Evolutionary conservation across 2,113 vertebrate species (phyloP).

Genomic region (Dasyprocta punctata): DNA sequence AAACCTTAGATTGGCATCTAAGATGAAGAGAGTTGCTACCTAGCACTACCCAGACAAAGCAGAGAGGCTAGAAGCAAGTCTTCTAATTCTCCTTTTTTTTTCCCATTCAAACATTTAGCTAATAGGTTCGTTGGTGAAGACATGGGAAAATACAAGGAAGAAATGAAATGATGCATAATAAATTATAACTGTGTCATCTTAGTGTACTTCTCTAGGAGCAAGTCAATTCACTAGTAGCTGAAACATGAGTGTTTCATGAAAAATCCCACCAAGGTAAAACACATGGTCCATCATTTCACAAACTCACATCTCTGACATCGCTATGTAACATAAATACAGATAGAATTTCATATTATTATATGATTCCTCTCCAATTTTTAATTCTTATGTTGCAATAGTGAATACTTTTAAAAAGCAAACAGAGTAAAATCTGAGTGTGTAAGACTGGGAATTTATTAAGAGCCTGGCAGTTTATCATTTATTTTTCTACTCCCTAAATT

Average conservation of each 20-base stretch:
- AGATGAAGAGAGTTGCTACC: not conserved
- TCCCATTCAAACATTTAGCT: slow-evolving; percentile 24
- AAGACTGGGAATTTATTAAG: not conserved
- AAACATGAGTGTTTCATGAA: not conserved
- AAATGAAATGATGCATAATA: slow-evolving; percentile 10
- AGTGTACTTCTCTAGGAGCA: not conserved
- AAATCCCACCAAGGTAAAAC: not conserved
- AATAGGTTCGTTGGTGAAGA: not conserved
- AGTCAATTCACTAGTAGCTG: not conserved
- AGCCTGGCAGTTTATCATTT: too few species aligned
- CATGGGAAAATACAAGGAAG: not conserved
- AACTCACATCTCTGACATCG: not conserved
- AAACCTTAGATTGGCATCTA: not conserved
- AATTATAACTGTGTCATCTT: slow-evolving; percentile 22
- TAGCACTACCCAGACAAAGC: not conserved
- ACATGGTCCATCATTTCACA: not conserved
- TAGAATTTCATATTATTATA: not conserved
- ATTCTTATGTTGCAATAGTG: not conserved
- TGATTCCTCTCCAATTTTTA: not conserved
- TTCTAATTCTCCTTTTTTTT: not conserved
- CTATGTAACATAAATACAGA: not conserved
- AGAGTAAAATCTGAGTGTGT: not conserved
- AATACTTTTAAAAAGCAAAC: not conserved
- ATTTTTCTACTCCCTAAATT: not conserved
- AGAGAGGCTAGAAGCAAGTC: not conserved